These are phyloP conservation scores for Serrognathus titanus DNA, from an alignment of 2,888 invertebrate genomes.

Conservation along the genomic window DNA sequence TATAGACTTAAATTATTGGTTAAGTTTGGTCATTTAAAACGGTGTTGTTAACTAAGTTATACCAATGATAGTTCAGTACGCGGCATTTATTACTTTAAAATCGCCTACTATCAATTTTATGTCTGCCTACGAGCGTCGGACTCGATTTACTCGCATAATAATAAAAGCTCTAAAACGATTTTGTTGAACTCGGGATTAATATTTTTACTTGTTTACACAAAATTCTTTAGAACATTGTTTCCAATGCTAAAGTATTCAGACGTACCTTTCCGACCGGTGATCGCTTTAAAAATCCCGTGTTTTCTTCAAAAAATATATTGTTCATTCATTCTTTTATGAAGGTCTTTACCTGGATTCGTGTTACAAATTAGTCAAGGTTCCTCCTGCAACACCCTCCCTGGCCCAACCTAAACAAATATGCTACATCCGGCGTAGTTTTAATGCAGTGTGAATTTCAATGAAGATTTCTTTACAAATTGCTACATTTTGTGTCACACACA, in stretches of 20 bases:
- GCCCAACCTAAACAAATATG: constrained; percentile 44
- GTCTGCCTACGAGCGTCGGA: constrained; percentile 1
- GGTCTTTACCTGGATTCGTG: constrained; percentile 41
- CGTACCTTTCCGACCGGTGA: constrained; percentile 20
- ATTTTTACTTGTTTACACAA: constrained; percentile 23
- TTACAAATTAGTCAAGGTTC: constrained; percentile 45
- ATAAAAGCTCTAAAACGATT: neutral
- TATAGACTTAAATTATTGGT: constrained; percentile 51
- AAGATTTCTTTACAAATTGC: no score
- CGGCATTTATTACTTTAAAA: constrained; percentile 21
- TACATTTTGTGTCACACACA: no score
- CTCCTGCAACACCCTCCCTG: constrained; percentile 34
- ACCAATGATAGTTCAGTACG: constrained; percentile 38
- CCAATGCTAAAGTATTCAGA: constrained; percentile 20
- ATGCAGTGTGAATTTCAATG: no score
- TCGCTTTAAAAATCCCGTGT: constrained; percentile 12
- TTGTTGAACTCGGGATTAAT: constrained; percentile 11
- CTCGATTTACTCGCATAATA: neutral
- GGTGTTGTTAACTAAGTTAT: constrained; percentile 45
- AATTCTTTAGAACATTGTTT: constrained; percentile 23
- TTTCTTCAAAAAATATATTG: constrained; percentile 22
- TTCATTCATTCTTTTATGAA: constrained; percentile 41
- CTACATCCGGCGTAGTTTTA: constrained; percentile 37
- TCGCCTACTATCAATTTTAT: constrained; percentile 13
- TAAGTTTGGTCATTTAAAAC: constrained; percentile 48